Base-by-base conservation (phyloP, 1,140 invertebrate genomes). In the Frieseomelitta varia region DNA sequence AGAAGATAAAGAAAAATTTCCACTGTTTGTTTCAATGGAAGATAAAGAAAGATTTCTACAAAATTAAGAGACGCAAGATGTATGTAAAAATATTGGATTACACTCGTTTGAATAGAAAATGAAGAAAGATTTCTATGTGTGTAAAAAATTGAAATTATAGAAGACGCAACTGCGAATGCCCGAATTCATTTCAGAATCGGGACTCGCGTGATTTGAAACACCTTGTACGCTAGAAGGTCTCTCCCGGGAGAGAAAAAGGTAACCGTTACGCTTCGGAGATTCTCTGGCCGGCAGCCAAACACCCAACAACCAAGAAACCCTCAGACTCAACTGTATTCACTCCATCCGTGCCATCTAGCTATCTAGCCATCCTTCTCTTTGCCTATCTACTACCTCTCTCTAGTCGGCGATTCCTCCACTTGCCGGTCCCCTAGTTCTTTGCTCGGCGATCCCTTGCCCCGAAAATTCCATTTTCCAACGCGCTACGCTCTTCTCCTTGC, bases 251-350 rank as follows among this genome's bases (percentile, higher is more conserved):
- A 88, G 85, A 87, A 88, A 91, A 90, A 90, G 88, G 86, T 88
- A 90, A 89, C 87, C 88, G 90, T 90, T 72, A 85, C 88, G 86
- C 89, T 89, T 87, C 79, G 81, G 87, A 91, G 89, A 92, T 92
- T 92, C 88, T 79, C 84, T 92, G 91, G 91, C 90, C 67, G 85
- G 87, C 87, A 86, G 91, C 92, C 92, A 92, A 92, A 92, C 88
- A 87, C 84, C 90, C 91, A 91, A 91, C 90, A 92, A 91, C 91
- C 84, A 90, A 91, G 90, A 91, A 92, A 92, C 84, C 87, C 87
- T 91, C 83, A 85, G 91, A 90, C 85, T 91, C 87, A 81, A 87
- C 85, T 90, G 79, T 90, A 91, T 84, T 85, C 85, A 88, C 87
- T 87, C 88, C 85, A 86, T 85, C 85, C 87, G 88, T 67, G 80